Percentiles rank a stretch among this genome's conserved stretches.
Conservation (phyloP, 2,797 vertebrate species). For the Cyprinella venusta region DNA sequence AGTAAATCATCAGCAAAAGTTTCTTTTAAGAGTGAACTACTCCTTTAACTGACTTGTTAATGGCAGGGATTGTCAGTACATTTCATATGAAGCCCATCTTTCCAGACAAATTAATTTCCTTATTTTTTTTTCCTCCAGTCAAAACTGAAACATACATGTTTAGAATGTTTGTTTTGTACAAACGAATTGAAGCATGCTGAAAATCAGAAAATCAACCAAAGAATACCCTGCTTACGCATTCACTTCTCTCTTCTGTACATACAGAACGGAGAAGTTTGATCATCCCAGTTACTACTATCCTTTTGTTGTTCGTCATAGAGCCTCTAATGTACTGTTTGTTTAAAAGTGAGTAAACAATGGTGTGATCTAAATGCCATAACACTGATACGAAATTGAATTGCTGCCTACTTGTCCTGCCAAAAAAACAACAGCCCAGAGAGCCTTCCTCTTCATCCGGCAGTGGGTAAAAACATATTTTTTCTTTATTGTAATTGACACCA, state of each 20-base stretch:
- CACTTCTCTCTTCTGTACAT: background rate
- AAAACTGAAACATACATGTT: constrained; percentile 12
- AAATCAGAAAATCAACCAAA: constrained; percentile 13
- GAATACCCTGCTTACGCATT: constrained; percentile 1
- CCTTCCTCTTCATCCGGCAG: constrained; percentile 61
- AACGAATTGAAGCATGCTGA: background rate
- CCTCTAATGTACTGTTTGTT: constrained; percentile 59
- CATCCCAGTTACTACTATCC: background rate
- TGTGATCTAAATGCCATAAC: constrained; percentile 50
- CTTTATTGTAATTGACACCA: constrained; percentile 67
- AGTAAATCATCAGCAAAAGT: no score
- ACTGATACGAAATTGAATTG: constrained; percentile 62
- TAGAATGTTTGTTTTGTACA: constrained; percentile 17
- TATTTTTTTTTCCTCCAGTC: background rate
- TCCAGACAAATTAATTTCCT: background rate
- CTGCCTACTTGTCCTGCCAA: constrained; percentile 62
- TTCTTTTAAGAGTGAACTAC: no score
- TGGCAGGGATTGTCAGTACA: background rate
- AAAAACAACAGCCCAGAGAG: constrained; percentile 61
- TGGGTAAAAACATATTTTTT: constrained; percentile 62
- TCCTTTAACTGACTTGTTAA: background rate
- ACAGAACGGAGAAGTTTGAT: constrained; percentile 20
- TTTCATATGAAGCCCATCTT: background rate
- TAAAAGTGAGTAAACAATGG: constrained; percentile 58
- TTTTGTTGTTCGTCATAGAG: constrained; percentile 37